Conservation (phyloP, 2,888 invertebrate species). For the Caenorhabditis afra region DNA sequence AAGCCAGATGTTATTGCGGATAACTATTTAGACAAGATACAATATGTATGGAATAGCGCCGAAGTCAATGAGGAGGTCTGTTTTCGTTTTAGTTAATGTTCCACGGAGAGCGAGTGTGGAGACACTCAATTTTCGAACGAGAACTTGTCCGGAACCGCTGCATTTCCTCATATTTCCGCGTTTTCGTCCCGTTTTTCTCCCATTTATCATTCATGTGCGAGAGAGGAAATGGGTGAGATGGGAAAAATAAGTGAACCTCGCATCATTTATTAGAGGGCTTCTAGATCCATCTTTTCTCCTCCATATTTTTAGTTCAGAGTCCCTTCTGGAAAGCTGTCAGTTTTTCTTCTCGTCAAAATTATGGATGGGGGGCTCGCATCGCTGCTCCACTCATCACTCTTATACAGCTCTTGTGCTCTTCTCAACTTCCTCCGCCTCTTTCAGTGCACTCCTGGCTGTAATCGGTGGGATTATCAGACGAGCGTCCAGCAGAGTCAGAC, state of each 20-base stretch:
- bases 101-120: neutral
- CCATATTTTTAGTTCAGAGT: constrained; percentile 26
- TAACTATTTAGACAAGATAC: constrained; percentile 74
- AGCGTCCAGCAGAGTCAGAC: constrained; percentile 72
- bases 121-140: neutral
- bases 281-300: constrained; percentile 6
- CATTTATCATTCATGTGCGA: constrained; percentile 4
- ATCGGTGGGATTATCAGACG: constrained; percentile 77
- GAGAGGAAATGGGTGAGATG: neutral
- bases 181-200: constrained; percentile 3
- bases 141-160: neutral
- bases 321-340: constrained; percentile 19
- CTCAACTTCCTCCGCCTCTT: constrained; percentile 23
- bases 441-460: constrained; percentile 74
- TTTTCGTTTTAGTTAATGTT: constrained; percentile 10
- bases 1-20: constrained; percentile 70
- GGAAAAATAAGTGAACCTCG: constrained; percentile 6
- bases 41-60: constrained; percentile 75
- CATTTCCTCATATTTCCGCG: neutral
- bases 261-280: constrained; percentile 41
- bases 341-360: constrained; percentile 47
- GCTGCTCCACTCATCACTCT: constrained; percentile 19
- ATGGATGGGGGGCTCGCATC: constrained; percentile 22
- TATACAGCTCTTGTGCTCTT: neutral
- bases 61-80: constrained; percentile 71